These are phyloP conservation scores for Boloria euphrosyne DNA, from an alignment of 2,888 invertebrate species.

Conservation along the genomic window DNA sequence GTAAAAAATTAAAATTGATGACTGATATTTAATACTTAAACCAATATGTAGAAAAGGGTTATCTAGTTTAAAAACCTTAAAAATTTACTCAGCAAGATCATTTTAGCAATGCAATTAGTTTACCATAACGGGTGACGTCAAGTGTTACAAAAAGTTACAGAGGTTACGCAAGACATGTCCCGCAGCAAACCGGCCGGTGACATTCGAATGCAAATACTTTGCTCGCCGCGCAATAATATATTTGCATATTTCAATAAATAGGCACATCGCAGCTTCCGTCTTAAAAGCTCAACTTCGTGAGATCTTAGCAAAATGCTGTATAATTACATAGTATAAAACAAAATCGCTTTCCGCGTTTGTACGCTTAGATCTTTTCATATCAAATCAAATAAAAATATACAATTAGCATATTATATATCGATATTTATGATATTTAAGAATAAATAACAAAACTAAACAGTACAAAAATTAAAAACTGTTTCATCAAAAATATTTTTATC, in stretches of 20 bases:
- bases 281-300: not conserved
- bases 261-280: conserved; percentile 21
- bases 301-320: no score
- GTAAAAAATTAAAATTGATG: no score
- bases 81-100: no score
- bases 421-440: no score
- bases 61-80: no score
- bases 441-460: not conserved
- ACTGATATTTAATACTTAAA: no score
- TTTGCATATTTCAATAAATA: conserved; percentile 27
- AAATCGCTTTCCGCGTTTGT: no score
- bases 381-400: no score
- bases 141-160: conserved; percentile 46
- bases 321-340: no score
- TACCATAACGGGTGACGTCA: conserved; percentile 34
- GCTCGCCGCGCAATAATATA: conserved; percentile 11
- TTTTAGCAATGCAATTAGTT: not conserved
- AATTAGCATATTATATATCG: no score
- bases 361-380: no score
- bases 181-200: conserved; percentile 42
- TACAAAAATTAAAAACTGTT: not conserved
- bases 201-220: conserved; percentile 33
- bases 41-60: no score
- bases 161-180: conserved; percentile 49
- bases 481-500: not conserved